These are phyloP conservation scores for Chelon labrosus DNA, from an alignment of 2,797 vertebrate species.

Conservation along the genomic window DNA sequence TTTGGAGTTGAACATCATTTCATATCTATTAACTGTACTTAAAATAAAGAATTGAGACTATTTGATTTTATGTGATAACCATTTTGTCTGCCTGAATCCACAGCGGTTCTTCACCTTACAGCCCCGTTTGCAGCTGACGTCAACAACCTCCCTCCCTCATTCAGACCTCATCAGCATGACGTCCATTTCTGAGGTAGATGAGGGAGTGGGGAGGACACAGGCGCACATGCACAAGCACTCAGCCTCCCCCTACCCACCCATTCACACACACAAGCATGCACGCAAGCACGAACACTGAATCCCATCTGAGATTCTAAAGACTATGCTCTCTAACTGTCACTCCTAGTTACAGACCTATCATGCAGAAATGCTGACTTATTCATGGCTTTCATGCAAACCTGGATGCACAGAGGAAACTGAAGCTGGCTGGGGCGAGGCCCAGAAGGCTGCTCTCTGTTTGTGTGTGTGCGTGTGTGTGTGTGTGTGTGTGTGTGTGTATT, in stretches of 20 bases:
- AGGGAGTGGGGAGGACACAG: conserved; percentile 36
- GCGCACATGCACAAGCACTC: conserved; percentile 51
- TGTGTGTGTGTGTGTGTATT: conserved; percentile 19
- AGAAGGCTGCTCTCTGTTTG: conserved; percentile 23
- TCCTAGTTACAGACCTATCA: conserved; percentile 80
- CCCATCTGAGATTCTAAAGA: conserved; percentile 71
- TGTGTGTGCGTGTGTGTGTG: conserved; percentile 9
- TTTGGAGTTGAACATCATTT: no score
- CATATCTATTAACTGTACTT: neutral
- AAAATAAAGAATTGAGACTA: neutral
- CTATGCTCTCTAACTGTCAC: conserved; percentile 81
- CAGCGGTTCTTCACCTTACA: conserved; percentile 5
- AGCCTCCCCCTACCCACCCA: neutral
- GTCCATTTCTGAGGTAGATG: conserved; percentile 60
- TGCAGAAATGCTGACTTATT: conserved; percentile 84
- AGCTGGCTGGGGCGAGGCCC: conserved; percentile 55
- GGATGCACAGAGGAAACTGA: conserved; percentile 72
- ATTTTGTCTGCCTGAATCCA: conserved; percentile 26
- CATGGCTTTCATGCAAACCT: conserved; percentile 80
- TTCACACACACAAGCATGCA: conserved; percentile 7
- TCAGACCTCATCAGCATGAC: conserved; percentile 62
- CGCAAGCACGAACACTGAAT: conserved; percentile 30
- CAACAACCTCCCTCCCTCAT: conserved; percentile 44
- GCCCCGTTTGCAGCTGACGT: conserved; percentile 56
- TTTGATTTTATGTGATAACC: conserved; percentile 2